Evolutionary conservation across 2,113 vertebrate species (phyloP), one percentile per base, ranked within the genome.

Genomic region (Ardeotis arabs): DNA sequence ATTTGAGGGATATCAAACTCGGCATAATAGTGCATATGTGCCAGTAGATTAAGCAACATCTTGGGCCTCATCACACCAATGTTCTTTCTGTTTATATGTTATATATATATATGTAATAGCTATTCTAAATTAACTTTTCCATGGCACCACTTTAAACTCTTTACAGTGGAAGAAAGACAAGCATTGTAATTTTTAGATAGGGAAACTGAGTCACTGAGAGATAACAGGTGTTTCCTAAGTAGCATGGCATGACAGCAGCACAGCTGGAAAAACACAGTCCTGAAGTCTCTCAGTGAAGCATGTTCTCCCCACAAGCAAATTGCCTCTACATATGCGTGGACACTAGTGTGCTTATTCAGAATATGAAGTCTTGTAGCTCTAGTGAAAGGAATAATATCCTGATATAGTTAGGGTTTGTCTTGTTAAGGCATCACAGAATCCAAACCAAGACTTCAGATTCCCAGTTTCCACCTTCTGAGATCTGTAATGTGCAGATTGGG

Each of bases 381-480:
- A 19, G n/a, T 27, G 25, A 66, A 70, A 67, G 2, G 7, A 59
- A 41, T 64, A 31, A n/a, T 18, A 84, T 72, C 39, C 55, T 49
- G 41, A 27, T 45, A 23, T 45, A 44, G 21, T 3, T 69, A 28
- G 14, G 18, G 14, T 55, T 82, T 76, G 15, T 49, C 50, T 87
- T 44, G 18, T 47, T 47, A 47, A 73, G 58, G n/a, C 25, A 72
- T 3, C 18, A 52, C 3, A 76, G 39, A 75, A 89, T 53, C 27
- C 11, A 83, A 63, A 70, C 5, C 13, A 70, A 39, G 87, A 55
- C 45, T 77, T 67, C 23, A 88, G 59, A 96, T 53, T 62, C 14
- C 74, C 62, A 66, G 73, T 91, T 91, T 80, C 82, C 17, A 47
- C 60, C 78, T 93, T 91, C 73, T 82, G 89, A 95, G 39, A 53